Evolutionary conservation across 1,140 invertebrate genomes (phyloP), one percentile per base, ranked within the genome.

Genomic region (Heliconius nattereri): DNA sequence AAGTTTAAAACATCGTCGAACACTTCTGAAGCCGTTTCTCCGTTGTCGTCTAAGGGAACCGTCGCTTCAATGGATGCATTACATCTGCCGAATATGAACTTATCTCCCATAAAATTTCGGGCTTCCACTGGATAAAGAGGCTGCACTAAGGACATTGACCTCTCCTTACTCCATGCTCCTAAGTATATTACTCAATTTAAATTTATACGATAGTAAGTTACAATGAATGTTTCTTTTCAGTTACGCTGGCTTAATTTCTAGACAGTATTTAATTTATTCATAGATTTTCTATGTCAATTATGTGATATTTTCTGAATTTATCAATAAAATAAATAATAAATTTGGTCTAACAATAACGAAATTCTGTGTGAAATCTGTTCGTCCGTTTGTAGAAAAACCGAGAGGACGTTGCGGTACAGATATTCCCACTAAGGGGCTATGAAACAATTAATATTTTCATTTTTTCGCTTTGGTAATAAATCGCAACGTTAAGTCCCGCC

Each of bases 1-100:
- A 91, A 95, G 40, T 91, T 84, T n/a, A 94, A 83, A 1, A 95
- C 87, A 78, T 94, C 92, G 26, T 94, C 86, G 29, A 94, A 77
- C 73, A 92, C 80, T 7, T 78, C 84, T 2, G 89, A 83, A 1
- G 90, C 83, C 0, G 88, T 81, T 0, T 89, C 82, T 2, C 87
- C 88, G 13, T 94, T 90, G 40, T 92, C 87, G 3, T 94, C 92
- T 0, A 84, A 73, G 0, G 83, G 77, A 13, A 76, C 74, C 2
- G 77, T 79, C 0, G 85, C 84, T 37, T 92, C 90, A 0, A 54
- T 80, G 1, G 88, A 88, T 9, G 84, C 89, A 74, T 94, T 94
- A 72, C 92, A 91, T 75, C 89, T 84, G 0, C 95, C 95, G 37
- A 95, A 84, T 37, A 90, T 86, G 16, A 95, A 49, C 37, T 87